These are phyloP conservation scores for Monarcha castaneiventris DNA, from an alignment of 2,113 vertebrate species.

Conservation along the genomic window DNA sequence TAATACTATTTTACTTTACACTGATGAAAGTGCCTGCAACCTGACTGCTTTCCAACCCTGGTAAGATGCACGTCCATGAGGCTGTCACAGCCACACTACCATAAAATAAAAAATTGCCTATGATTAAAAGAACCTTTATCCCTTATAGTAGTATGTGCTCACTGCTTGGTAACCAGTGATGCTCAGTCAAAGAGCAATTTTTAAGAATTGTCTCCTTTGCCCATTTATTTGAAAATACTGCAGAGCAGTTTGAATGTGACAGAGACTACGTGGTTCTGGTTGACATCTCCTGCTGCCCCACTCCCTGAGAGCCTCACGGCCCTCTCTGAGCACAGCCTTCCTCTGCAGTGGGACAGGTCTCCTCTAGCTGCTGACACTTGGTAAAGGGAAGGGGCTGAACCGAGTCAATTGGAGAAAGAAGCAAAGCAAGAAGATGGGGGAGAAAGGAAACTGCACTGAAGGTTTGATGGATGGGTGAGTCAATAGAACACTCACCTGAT, in stretches of 20 bases:
- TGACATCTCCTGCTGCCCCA: rapidly evolving
- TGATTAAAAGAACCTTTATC: not conserved
- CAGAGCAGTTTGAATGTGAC: not conserved
- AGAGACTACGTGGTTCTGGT: not conserved
- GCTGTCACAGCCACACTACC: not conserved
- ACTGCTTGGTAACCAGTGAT: not conserved
- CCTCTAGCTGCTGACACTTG: not conserved
- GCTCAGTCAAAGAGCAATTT: not conserved
- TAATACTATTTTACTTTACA: not conserved
- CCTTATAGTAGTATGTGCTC: not conserved
- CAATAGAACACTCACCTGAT: not conserved
- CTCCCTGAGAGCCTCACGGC: rapidly evolving
- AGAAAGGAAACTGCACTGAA: not conserved
- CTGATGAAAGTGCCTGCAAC: not conserved
- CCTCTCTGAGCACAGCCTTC: not conserved
- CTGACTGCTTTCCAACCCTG: not conserved
- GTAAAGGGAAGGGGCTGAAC: not conserved
- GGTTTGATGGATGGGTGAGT: not conserved
- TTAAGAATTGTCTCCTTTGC: not conserved
- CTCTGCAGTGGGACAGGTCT: not conserved
- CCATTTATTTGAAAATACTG: not conserved
- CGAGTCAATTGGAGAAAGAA: not conserved
- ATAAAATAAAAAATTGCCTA: not conserved
- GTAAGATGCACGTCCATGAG: not conserved
- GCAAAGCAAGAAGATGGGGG: not conserved